Evolutionary conservation across 2,888 invertebrate genomes (phyloP).

Genomic region (Troides aeacus): DNA sequence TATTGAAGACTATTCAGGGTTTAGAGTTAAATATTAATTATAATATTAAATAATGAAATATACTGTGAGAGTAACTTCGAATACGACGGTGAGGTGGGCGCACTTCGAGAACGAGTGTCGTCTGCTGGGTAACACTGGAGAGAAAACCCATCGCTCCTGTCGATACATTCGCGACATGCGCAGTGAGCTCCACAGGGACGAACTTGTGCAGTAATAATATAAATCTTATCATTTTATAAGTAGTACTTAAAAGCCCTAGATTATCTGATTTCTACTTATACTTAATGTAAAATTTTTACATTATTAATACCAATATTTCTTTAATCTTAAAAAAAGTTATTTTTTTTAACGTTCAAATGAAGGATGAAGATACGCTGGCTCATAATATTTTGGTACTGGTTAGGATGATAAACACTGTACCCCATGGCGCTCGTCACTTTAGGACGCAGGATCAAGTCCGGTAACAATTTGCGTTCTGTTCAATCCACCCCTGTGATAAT

Average conservation of each 20-base stretch:
- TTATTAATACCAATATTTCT: too few relatives aligned
- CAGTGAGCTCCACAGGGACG: constrained; percentile 63
- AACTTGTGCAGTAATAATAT: constrained; percentile 32
- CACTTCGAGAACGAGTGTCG: constrained; percentile 66
- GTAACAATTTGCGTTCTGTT: constrained; percentile 3
- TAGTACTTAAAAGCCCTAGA: background rate
- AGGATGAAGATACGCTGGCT: too few relatives aligned
- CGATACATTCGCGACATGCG: constrained; percentile 78
- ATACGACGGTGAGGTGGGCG: constrained; percentile 57
- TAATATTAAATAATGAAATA: constrained; percentile 37
- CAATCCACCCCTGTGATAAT: constrained; percentile 33
- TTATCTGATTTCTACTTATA: background rate
- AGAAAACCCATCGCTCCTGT: constrained; percentile 53
- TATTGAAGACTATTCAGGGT: constrained; percentile 34
- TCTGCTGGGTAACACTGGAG: constrained; percentile 44
- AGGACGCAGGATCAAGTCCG: too few relatives aligned
- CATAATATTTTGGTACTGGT: too few relatives aligned
- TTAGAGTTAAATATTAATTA: constrained; percentile 36
- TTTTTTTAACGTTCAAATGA: background rate
- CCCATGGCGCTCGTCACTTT: too few relatives aligned
- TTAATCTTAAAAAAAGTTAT: too few relatives aligned
- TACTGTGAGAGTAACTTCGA: constrained; percentile 34
- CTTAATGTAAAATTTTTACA: background rate
- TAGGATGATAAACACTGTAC: too few relatives aligned
- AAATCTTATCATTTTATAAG: background rate